A percentile compares a stretch with the other conserved stretches of the same genome.
phyloP scores from a whole-genome alignment of 2,888 invertebrate species.

The Drosophila anceps region DNA sequence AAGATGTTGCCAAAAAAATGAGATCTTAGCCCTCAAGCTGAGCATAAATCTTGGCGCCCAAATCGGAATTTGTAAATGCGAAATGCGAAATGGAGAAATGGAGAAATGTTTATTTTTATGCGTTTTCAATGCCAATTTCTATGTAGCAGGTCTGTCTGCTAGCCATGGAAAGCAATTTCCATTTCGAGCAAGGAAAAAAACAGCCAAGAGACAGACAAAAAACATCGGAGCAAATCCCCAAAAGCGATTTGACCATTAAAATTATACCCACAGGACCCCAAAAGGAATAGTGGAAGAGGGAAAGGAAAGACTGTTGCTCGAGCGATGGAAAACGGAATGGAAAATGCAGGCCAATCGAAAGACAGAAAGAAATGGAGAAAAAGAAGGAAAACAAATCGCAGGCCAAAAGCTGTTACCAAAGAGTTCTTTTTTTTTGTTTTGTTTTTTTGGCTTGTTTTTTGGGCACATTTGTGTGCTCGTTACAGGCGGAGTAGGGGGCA shows the following conservation, averaged over 20 bases:
- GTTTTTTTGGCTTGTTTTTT: slow-evolving; percentile 34
- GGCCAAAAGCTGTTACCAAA: slow-evolving; percentile 55
- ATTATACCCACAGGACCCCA: slow-evolving; percentile 83
- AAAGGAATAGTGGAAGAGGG: slow-evolving; percentile 24
- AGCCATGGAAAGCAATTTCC: slow-evolving; percentile 72
- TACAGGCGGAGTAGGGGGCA: slow-evolving; percentile 21
- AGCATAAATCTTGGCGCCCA: slow-evolving; percentile 63
- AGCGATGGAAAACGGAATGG: slow-evolving; percentile 30
- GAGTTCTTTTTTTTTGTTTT: slow-evolving; percentile 51
- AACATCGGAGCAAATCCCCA: slow-evolving; percentile 60
- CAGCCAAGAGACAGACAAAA: slow-evolving; percentile 2
- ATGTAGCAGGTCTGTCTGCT: slow-evolving; percentile 30
- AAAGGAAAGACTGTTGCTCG: not conserved
- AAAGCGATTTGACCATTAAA: slow-evolving; percentile 83
- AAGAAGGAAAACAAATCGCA: slow-evolving; percentile 21
- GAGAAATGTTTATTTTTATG: slow-evolving; percentile 79
- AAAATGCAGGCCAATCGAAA: not conserved
- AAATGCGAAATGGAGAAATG: slow-evolving; percentile 70
- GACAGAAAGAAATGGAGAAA: not conserved
- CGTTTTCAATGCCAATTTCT: slow-evolving; percentile 68
- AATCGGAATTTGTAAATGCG: slow-evolving; percentile 73
- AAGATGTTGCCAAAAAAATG: slow-evolving; percentile 40
- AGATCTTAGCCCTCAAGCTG: slow-evolving; percentile 18
- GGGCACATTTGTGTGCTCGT: slow-evolving; percentile 73
- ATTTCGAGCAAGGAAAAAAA: slow-evolving; percentile 45